Evolutionary conservation across 2,797 vertebrate genomes (phyloP), one percentile per base, ranked within the genome.

Genomic region (Pipistrellus pygmaeus): DNA sequence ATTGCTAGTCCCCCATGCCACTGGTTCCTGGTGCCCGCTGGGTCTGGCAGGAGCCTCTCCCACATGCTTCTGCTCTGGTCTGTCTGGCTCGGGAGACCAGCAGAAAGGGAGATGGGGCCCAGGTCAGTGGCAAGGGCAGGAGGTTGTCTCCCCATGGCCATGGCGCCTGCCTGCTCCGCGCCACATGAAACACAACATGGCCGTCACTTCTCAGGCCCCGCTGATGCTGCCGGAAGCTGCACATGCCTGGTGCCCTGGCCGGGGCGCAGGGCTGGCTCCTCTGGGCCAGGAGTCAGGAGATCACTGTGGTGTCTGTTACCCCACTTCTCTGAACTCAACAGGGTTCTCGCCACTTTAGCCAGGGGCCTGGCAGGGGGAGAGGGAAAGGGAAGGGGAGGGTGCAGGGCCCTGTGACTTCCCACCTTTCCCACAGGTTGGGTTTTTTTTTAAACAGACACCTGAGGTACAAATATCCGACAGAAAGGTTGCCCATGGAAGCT

Each of bases 141-240:
- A 87, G 71, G 82, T 53, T n/a, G 20, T 60, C 60, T 89, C 51
- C 13, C 80, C 21, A 11, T 6, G 35, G 88, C 46, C 15, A 1
- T 0, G 1, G 21, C 1, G 9, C 69, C 93, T 88, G 93, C 94
- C 32, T 0, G 3, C 25, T 46, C 93, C 73, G 1, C 8, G 75
- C 90, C 88, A 77, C 66, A 55, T 92, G 97, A 96, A 96, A 97
- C 93, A 96, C 90, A 91, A 93, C 96, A 94, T 62, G 83, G 48
- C 80, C 80, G 73, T 41, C 2, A 48, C 62, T 78, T 81, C 76
- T 57, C 71, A 25, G 78, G 48, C 71, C 17, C 53, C 84, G 93
- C 93, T 96, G 93, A 93, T 83, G 81, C 44, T 66, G 92, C 88
- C 64, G 30, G 41, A 90, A 48, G 71, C 96, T 87, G 93, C 92